Conservation (phyloP, 2,888 invertebrate genomes). For the Exocentrus adspersus region DNA sequence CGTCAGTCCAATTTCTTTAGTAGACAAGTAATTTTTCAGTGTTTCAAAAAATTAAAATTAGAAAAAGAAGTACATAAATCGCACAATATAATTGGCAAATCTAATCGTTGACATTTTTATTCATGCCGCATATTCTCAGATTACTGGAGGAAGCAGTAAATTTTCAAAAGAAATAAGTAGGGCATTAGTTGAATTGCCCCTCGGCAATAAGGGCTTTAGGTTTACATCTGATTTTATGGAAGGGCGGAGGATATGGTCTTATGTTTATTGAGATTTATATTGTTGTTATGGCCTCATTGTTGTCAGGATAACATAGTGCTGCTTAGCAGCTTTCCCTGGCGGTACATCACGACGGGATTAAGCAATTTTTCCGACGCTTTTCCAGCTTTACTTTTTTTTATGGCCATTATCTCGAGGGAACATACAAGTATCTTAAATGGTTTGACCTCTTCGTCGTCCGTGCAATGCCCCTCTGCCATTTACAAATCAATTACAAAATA, state of each 20-base stretch:
- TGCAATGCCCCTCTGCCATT: too few relatives aligned
- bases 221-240: conserved; percentile 19
- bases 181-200: conserved; percentile 15
- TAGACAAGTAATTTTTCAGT: too few relatives aligned
- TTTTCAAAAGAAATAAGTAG: conserved; percentile 11
- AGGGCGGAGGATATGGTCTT: conserved; percentile 2
- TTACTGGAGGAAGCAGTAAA: conserved; percentile 14
- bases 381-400: too few relatives aligned
- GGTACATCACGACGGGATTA: not conserved
- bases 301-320: not conserved
- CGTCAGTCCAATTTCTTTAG: too few relatives aligned
- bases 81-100: conserved; percentile 13
- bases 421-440: too few relatives aligned
- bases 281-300: not conserved
- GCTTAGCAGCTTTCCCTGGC: not conserved
- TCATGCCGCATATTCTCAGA: conserved; percentile 7
- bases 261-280: conserved; percentile 15
- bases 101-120: conserved; percentile 21
- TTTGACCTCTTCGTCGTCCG: too few relatives aligned
- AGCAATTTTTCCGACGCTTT: too few relatives aligned
- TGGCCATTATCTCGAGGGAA: too few relatives aligned
- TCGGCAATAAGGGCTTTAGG: conserved; percentile 13
- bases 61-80: too few relatives aligned
- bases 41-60: too few relatives aligned
- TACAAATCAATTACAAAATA: too few relatives aligned